Evolutionary conservation across 2,888 invertebrate species (phyloP), one percentile per base, ranked within the genome.

Genomic region (Imbricaverruca yamaguchii): DNA sequence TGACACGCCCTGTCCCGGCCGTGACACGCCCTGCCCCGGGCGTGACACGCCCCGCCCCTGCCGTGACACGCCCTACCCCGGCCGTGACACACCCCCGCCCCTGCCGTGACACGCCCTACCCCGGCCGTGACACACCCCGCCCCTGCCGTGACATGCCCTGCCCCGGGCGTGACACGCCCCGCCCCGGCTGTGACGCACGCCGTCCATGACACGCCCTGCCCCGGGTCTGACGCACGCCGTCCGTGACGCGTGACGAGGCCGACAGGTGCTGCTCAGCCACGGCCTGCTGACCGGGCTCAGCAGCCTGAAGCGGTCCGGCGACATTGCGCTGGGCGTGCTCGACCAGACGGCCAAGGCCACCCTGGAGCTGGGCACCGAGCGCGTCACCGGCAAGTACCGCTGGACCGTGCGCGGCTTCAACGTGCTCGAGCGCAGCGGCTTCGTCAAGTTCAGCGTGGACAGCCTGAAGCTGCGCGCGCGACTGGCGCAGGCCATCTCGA

Each of bases 371-470:
- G 78, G 78, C 56, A 78, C 78, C 13, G 78, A 57, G 56, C 78
- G 78, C 56, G 78, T 78, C 23, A 57, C 78, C 13, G 78, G 78
- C 23, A 56, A 57, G 56, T 78, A 78, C 78, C 78, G 78, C 56
- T 78, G 78, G 78, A 78, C 56, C 6, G 56, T 78, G 23, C 56
- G 57, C 21, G 78, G 78, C 78, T 56, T 56, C 78, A 78, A 78
- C 56, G 15, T 78, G 57, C 53, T 77, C 21, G 56, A 78, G 78
- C 78, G 78, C 57, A 57, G 56, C 78, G 78, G 78, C 56, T 78
- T 78, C 78, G 57, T 78, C 56, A 56, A 78, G 78, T 78, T 78
- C 78, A 78, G 78, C 78, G 78, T 78, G 12, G 78, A 78, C 78
- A 57, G 78, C 21, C 13, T 78, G 78, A n/a, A 57, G 57, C 78